Conservation (phyloP, 2,797 vertebrate genomes). For the Luscinia megarhynchos region DNA sequence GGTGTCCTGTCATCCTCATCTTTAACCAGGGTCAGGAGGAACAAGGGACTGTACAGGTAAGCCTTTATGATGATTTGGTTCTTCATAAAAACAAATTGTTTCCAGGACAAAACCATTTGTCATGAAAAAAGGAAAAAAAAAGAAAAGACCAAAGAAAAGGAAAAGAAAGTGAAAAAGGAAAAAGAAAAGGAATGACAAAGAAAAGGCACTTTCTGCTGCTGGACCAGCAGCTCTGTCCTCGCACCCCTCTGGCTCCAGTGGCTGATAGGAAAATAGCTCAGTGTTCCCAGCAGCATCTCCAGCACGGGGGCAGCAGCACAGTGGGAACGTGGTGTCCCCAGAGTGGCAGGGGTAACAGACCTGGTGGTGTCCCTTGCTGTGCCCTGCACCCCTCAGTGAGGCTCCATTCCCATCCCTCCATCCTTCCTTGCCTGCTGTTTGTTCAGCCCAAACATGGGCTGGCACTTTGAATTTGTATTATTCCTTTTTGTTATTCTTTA, state of each 20-base stretch:
- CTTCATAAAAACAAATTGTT: neutral
- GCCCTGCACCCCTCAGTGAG: neutral
- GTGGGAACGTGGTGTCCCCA: neutral
- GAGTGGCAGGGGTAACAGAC: rapidly evolving
- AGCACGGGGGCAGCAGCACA: neutral
- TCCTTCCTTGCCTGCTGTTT: rapidly evolving
- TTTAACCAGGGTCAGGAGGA: neutral
- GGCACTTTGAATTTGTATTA: neutral
- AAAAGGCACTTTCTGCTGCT: neutral
- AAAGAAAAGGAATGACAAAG: neutral
- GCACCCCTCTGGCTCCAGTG: neutral
- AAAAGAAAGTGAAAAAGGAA: neutral
- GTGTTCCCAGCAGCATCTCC: neutral
- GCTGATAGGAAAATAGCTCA: no score
- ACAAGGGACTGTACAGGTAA: neutral
- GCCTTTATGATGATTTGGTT: neutral
- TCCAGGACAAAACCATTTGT: neutral
- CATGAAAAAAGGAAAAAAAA: neutral
- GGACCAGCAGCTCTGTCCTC: neutral
- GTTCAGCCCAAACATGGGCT: neutral
- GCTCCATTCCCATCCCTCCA: neutral
- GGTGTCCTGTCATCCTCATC: neutral
- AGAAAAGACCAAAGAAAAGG: neutral
- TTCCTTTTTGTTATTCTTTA: neutral
- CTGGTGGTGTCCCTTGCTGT: no score